Evolutionary conservation across 1,140 invertebrate species (phyloP).

Genomic region (Elysia chlorotica): DNA sequence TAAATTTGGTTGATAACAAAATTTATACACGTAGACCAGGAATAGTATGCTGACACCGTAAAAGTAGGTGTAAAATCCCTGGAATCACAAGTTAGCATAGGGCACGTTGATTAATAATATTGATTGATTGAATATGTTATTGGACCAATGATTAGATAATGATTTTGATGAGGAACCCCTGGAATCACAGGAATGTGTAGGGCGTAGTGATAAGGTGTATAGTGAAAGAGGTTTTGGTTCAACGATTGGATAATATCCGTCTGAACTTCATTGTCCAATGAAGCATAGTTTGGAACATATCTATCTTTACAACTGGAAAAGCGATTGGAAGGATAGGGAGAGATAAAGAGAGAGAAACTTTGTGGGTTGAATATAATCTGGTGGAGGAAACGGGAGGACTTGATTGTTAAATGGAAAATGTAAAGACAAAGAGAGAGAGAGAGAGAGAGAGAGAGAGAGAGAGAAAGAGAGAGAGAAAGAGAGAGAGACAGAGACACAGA

Average conservation of each 20-base stretch:
- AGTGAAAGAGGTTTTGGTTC: too few species aligned
- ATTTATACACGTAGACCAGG: too few species aligned
- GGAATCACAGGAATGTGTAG: too few species aligned
- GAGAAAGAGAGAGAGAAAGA: conserved; percentile 3
- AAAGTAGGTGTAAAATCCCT: background rate
- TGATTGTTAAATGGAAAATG: background rate
- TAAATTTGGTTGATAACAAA: too few species aligned
- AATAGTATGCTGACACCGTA: background rate
- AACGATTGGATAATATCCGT: too few species aligned
- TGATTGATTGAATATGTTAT: background rate
- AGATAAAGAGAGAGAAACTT: background rate
- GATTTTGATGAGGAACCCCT: too few species aligned
- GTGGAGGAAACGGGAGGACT: too few species aligned
- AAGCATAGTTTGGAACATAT: too few species aligned
- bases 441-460: background rate
- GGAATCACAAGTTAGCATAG: background rate
- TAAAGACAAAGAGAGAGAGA: background rate
- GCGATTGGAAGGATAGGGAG: background rate
- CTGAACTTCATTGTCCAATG: too few species aligned
- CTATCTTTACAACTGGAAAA: too few species aligned
- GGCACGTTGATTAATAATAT: background rate
- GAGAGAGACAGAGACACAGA: background rate
- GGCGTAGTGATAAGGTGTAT: too few species aligned
- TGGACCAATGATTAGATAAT: background rate
- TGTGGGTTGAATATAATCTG: too few species aligned